A percentile compares a stretch with the other conserved stretches of the same genome.
These are phyloP conservation scores for Albula glossodonta DNA, from an alignment of 2,113 vertebrate species.

Conservation along the genomic window DNA sequence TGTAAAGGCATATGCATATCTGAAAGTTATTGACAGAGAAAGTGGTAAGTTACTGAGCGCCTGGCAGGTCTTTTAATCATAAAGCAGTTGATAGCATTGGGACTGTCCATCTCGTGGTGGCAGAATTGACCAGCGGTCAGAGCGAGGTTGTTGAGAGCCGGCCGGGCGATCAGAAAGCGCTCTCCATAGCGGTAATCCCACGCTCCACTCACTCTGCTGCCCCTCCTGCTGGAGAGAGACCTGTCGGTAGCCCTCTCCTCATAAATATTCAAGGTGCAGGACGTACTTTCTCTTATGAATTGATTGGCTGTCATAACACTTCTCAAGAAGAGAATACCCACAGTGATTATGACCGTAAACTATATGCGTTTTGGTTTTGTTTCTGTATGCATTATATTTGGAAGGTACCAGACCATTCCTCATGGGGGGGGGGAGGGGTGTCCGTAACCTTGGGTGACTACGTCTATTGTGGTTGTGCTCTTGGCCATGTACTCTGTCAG, in stretches of 20 bases:
- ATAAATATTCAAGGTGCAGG: not conserved
- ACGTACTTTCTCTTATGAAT: not conserved
- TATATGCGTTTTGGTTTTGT: not conserved
- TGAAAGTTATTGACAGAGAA: no score
- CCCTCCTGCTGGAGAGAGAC: not conserved
- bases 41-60: no score
- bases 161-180: no score
- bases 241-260: not conserved
- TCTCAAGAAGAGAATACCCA: not conserved
- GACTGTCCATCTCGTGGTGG: not conserved
- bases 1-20: no score
- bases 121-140: no score
- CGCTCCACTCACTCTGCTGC: not conserved
- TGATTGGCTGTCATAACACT: not conserved
- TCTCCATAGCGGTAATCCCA: not conserved
- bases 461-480: no score
- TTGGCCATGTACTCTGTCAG: no score
- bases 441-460: no score
- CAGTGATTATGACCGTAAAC: not conserved
- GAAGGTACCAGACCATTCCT: not conserved
- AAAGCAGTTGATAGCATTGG: not conserved
- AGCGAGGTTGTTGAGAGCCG: not conserved
- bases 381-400: not conserved
- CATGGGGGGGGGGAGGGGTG: no score
- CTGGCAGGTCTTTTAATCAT: no score